Evolutionary conservation across 1,140 invertebrate genomes (phyloP).

Genomic region (Halictus rubicundus): DNA sequence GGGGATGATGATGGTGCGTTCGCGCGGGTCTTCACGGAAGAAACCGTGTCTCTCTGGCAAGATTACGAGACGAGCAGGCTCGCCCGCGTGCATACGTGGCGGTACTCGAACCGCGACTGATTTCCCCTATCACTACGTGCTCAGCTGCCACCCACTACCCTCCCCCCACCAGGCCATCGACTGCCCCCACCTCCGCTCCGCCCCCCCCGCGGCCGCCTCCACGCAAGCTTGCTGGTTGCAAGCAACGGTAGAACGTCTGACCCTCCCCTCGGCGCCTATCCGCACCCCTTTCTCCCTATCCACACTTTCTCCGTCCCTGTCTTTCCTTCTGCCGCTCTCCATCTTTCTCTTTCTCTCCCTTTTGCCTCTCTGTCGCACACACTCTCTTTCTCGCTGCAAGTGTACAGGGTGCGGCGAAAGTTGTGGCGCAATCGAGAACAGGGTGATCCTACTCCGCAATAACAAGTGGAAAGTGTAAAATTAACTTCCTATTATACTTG

Average conservation of each 20-base stretch:
- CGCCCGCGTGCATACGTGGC: slow-evolving; percentile 60
- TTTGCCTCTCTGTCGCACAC: background rate
- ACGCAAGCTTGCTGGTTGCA: slow-evolving; percentile 45
- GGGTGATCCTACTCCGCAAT: background rate
- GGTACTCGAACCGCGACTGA: slow-evolving; percentile 72
- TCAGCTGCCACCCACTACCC: slow-evolving; percentile 65
- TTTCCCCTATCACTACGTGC: slow-evolving; percentile 70
- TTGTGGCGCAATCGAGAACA: slow-evolving; percentile 5
- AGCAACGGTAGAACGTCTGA: slow-evolving; percentile 64
- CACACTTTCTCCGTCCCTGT: slow-evolving; percentile 33
- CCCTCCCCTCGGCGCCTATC: slow-evolving; percentile 23
- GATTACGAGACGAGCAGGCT: slow-evolving; percentile 27
- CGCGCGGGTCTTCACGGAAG: background rate
- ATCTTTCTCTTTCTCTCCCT: background rate
- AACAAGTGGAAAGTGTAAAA: background rate
- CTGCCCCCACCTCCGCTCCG: slow-evolving; percentile 17
- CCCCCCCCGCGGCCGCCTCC: background rate
- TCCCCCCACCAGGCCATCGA: slow-evolving; percentile 48
- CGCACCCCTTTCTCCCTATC: slow-evolving; percentile 57
- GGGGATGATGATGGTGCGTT: background rate
- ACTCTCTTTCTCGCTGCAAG: background rate
- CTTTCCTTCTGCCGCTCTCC: background rate
- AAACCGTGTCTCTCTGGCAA: background rate
- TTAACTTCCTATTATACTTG: background rate
- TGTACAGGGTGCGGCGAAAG: slow-evolving; percentile 31